These are phyloP conservation scores for Cecropterus lyciades DNA, from an alignment of 1,140 invertebrate genomes.

Conservation along the genomic window DNA sequence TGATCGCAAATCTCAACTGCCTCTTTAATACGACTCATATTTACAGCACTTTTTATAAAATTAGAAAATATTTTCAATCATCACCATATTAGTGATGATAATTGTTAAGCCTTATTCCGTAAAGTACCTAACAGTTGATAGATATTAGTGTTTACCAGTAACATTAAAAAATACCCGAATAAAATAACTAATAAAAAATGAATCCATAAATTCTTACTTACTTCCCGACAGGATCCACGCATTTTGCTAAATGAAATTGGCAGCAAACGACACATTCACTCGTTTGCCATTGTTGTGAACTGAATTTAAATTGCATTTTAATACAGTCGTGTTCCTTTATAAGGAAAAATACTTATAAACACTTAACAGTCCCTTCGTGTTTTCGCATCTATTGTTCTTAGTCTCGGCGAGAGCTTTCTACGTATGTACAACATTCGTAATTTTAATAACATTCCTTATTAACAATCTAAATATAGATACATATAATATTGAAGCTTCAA, in stretches of 20 bases:
- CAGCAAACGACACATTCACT: constrained; percentile 43
- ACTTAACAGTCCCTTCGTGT: constrained; percentile 32
- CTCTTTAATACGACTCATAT: too few relatives aligned
- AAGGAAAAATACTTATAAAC: constrained; percentile 49
- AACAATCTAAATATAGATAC: neutral
- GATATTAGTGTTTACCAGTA: too few relatives aligned
- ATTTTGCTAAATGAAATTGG: constrained; percentile 39
- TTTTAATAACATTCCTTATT: constrained; percentile 5
- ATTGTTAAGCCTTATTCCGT: too few relatives aligned
- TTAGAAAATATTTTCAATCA: too few relatives aligned
- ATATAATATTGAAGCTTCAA: neutral
- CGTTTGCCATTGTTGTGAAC: constrained; percentile 40
- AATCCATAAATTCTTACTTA: neutral
- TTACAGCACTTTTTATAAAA: too few relatives aligned
- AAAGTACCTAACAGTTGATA: too few relatives aligned
- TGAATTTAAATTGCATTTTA: constrained; percentile 55
- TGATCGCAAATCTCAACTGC: too few relatives aligned
- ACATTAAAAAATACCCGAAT: too few relatives aligned
- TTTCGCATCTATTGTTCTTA: constrained; percentile 33
- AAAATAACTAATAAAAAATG: too few relatives aligned
- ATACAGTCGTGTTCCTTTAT: constrained; percentile 45
- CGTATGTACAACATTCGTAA: neutral
- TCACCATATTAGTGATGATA: too few relatives aligned
- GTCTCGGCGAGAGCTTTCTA: constrained; percentile 14
- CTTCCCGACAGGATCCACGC: constrained; percentile 4